Evolutionary conservation across 2,113 vertebrate genomes (phyloP), one percentile per base, ranked within the genome.

Genomic region (Pseudorectes ferrugineus): DNA sequence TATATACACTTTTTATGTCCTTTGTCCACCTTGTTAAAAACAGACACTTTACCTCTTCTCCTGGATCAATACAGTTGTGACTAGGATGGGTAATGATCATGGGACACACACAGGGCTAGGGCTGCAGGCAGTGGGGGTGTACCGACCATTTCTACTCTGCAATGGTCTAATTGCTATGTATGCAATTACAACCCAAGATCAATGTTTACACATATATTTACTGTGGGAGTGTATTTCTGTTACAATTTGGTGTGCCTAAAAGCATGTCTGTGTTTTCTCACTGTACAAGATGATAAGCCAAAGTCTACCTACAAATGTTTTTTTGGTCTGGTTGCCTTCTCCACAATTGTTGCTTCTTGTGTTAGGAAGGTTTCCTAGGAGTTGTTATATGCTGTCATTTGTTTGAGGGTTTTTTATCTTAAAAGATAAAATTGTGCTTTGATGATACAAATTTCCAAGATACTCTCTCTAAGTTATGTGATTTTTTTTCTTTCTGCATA

Each of bases 71-170:
- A 25, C 0, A 2, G 9, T 14, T 73, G 36, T 65, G 21, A 42
- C 24, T 43, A 5, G 1, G 1, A 35, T 20, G 40, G 10, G 9
- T 0, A 3, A 36, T n/a, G 25, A 19, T 5, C 0, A 0, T 4
- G 14, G 45, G 26, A 49, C 0, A 1, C 10, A 9, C 12, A 10
- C 8, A 6, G 26, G 67, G 17, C 71, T 20, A 10, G 38, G 54
- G 33, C 46, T 42, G 59, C 26, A 20, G 24, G 59, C 40, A 57
- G 78, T 46, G 6, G 23, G 18, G 18, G 3, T 48, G 43, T 22
- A 28, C 14, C 9, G 8, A 26, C 9, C 43, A 40, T 22, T 38
- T 48, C 42, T 28, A 7, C 23, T 48, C 63, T 58, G 52, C 4
- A 11, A 6, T 48, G 9, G 16, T 48, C 28, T 57, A 48, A 23